Evolutionary conservation across 2,113 vertebrate genomes (phyloP).

Genomic region (Tachuris rubrigastra): DNA sequence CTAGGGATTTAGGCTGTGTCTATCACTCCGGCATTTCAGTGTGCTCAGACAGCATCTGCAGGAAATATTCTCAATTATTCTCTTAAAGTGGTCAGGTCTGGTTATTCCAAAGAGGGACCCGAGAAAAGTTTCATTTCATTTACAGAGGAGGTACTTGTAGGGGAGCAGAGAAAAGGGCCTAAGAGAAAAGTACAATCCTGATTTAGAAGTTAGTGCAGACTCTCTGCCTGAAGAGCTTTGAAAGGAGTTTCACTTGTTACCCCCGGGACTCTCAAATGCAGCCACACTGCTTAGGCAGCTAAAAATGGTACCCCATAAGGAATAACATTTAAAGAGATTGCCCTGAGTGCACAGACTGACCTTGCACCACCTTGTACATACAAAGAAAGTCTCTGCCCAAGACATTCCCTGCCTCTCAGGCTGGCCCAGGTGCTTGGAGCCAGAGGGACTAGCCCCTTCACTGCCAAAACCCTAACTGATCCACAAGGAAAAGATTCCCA

Average conservation of each 20-base stretch:
- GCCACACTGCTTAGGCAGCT: not conserved
- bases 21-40: slow-evolving; percentile 20
- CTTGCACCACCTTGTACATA: accelerated
- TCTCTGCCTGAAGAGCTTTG: not conserved
- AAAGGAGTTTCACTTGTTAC: not conserved
- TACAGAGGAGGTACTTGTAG: not conserved
- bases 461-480: accelerated
- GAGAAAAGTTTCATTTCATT: not conserved
- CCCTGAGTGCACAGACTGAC: not conserved
- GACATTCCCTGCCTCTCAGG: not conserved
- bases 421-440: accelerated
- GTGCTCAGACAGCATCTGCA: slow-evolving; percentile 14
- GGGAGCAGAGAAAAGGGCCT: not conserved
- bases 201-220: not conserved
- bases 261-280: not conserved
- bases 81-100: not conserved
- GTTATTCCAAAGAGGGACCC: not conserved
- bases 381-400: not conserved
- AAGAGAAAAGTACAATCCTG: not conserved
- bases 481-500: not conserved
- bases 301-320: not conserved
- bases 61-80: slow-evolving; percentile 1
- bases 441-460: not conserved
- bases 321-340: not conserved
- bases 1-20: slow-evolving; percentile 48